Evolutionary conservation across 1,140 invertebrate genomes (phyloP), one percentile per base, ranked within the genome.

Genomic region (Coboldia fuscipes): DNA sequence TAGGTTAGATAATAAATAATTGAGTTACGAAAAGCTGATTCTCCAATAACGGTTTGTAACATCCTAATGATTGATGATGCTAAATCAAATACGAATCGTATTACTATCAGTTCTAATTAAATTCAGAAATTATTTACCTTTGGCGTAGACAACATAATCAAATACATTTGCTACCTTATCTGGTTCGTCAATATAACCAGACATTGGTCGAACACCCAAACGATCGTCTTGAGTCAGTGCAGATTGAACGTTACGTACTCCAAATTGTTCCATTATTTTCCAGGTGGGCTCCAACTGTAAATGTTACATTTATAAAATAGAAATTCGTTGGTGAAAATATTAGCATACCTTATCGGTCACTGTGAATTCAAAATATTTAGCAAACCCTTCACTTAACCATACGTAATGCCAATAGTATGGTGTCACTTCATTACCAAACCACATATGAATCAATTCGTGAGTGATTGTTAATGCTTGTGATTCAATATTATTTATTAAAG

Each of bases 101-200:
- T 6, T 7, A 31, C 3, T 31, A 62, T 43, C 92, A 92, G 49
- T 86, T 73, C 37, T 82, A 71, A 81, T 94, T 88, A 89, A 96
- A 96, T 19, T 88, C 65, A 18, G 96, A 79, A 13, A 97, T 75
- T 1, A 83, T 16, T 82, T 83, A 18, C 85, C 84, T 76, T 61
- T 48, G 44, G 51, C 70, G 47, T 96, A 96, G 0, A 85, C 92
- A 41, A 96, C 94, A 30, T 70, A 63, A 53, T 97, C 90, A 53
- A 96, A 96, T 36, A 94, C 85, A 52, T 93, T 82, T 40, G 73
- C 77, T 7, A 96, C 90, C 57, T 96, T 85, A 45, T 85, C 77
- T 0, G 86, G 84, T 57, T 90, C 73, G 2, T 66, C 63, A 2
- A 96, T 88, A 39, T 75, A 67, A 2, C 88, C 68, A 1, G 82